Conservation (phyloP, 2,888 invertebrate species). For the Oligia latruncula region DNA sequence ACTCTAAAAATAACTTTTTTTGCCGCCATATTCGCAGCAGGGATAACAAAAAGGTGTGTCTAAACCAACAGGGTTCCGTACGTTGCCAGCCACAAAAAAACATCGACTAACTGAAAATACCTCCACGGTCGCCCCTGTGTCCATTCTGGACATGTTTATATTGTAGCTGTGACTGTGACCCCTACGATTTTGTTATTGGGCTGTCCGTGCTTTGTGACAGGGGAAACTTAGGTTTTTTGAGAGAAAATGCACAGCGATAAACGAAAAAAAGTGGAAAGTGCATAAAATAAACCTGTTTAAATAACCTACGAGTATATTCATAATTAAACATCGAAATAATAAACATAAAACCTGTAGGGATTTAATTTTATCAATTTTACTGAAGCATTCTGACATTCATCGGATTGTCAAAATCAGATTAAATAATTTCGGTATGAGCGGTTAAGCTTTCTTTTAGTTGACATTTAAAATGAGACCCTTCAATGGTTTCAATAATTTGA, state of each 20-base stretch:
- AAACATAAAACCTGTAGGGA: neutral
- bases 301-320: no score
- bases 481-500: neutral
- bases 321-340: neutral
- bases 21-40: constrained; percentile 33
- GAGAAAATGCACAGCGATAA: neutral
- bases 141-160: constrained; percentile 36
- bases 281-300: neutral
- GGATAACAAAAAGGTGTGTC: constrained; percentile 64
- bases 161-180: constrained; percentile 7
- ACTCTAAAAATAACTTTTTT: constrained; percentile 54
- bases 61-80: constrained; percentile 54
- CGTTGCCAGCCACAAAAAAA: constrained; percentile 54
- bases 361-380: neutral
- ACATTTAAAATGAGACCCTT: neutral
- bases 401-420: neutral
- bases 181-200: constrained; percentile 12
- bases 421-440: neutral
- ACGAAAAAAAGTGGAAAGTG: neutral
- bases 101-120: constrained; percentile 52
- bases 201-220: neutral
- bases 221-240: neutral
- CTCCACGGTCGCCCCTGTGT: constrained; percentile 32
- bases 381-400: neutral
- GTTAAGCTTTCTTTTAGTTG: neutral